phyloP scores from a whole-genome alignment of 1,140 invertebrate species.

The Eulimnadia texana region DNA sequence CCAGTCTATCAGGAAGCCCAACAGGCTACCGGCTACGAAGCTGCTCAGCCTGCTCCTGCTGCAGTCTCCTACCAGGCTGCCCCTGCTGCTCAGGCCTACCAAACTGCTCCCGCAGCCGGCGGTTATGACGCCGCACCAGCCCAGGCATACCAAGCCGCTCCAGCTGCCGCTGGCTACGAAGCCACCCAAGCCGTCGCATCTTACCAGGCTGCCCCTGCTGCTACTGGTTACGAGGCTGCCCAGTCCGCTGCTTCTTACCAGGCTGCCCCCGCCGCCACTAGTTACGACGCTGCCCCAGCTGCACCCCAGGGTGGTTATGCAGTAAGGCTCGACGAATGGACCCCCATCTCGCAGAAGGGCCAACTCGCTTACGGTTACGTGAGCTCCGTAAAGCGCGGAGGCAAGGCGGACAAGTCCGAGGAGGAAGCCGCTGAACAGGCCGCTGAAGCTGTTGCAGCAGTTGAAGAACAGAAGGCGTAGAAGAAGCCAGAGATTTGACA shows the following conservation, averaged over 20 bases:
- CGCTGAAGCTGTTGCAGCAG: background rate
- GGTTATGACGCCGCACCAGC: constrained; percentile 4
- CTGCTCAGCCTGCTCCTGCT: background rate
- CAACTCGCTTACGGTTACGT: constrained; percentile 1
- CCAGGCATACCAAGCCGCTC: background rate
- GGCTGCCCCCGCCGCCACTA: background rate
- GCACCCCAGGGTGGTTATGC: constrained; percentile 3
- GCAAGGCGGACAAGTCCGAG: background rate
- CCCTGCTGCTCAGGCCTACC: background rate
- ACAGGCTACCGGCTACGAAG: background rate
- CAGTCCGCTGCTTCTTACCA: background rate
- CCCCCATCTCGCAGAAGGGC: background rate
- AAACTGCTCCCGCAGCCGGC: background rate
- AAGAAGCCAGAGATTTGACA: background rate
- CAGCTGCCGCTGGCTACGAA: constrained; percentile 2
- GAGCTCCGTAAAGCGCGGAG: background rate
- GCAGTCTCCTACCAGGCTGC: background rate
- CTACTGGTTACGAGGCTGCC: background rate
- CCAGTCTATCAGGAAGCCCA: background rate
- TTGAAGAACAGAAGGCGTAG: background rate
- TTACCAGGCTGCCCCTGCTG: background rate
- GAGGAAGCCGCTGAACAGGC: constrained; percentile 1
- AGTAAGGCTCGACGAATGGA: constrained; percentile 7
- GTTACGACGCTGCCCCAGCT: background rate
- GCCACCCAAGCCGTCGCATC: background rate